Conservation (phyloP, 2,888 invertebrate genomes). For the Crepidodera aurea region DNA sequence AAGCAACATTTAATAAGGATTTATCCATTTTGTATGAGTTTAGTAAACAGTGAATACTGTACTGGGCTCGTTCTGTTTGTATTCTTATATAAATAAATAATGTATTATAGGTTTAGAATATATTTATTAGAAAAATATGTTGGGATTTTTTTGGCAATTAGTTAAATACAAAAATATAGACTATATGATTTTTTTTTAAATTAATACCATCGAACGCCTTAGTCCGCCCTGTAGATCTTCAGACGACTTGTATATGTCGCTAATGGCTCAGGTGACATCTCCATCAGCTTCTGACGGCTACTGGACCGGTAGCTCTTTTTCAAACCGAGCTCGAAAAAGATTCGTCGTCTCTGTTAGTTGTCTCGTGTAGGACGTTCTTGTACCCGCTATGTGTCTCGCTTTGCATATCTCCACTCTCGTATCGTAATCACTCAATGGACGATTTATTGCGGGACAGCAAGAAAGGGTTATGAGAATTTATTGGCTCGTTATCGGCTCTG, state of each 20-base stretch:
- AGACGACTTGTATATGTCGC: conserved; percentile 33
- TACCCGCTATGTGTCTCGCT: conserved; percentile 51
- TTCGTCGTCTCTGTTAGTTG: conserved; percentile 37
- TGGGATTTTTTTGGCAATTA: too few species aligned
- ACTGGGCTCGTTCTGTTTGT: too few species aligned
- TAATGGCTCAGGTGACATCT: conserved; percentile 44
- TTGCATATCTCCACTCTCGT: conserved; percentile 49
- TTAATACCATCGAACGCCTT: too few species aligned
- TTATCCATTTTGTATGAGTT: too few species aligned
- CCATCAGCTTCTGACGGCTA: conserved; percentile 47
- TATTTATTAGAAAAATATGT: too few species aligned
- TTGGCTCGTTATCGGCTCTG: conserved; percentile 22
- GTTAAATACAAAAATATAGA: too few species aligned
- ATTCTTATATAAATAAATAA: too few species aligned
- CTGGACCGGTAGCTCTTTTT: conserved; percentile 56
- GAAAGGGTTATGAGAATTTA: conserved; percentile 21
- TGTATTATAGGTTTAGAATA: too few species aligned
- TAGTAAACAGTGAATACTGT: too few species aligned
- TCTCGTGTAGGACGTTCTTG: conserved; percentile 51
- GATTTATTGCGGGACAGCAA: conserved; percentile 33
- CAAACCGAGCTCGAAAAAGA: conserved; percentile 49
- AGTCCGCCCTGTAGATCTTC: conserved; percentile 10
- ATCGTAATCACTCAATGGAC: conserved; percentile 40
- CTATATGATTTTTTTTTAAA: too few species aligned
- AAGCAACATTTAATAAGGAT: too few species aligned